Conservation (phyloP, 2,888 invertebrate species). For the Cerastis rubricosa region DNA sequence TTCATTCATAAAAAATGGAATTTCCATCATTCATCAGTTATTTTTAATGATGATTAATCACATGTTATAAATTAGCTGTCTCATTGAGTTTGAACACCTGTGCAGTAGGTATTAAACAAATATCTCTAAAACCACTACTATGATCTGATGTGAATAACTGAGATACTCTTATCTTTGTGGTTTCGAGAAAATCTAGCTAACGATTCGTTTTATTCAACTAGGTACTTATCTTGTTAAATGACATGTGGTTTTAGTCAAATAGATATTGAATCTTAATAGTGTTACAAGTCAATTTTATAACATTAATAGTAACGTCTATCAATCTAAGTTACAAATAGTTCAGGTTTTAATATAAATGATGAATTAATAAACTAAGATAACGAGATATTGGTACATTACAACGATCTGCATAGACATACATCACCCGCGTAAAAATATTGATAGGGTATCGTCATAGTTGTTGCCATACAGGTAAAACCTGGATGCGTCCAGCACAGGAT, state of each 20-base stretch:
- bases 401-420: too few species aligned
- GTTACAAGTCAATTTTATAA: not conserved
- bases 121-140: constrained; percentile 13
- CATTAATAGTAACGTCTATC: not conserved
- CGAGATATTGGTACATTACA: too few species aligned
- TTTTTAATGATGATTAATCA: constrained; percentile 25
- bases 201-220: not conserved
- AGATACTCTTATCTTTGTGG: constrained; percentile 26
- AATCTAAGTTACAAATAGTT: too few species aligned
- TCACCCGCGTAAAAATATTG: too few species aligned
- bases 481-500: too few species aligned
- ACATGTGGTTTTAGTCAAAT: constrained; percentile 14
- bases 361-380: too few species aligned
- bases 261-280: not conserved
- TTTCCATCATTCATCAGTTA: constrained; percentile 1
- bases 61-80: constrained; percentile 12
- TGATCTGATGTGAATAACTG: constrained; percentile 19
- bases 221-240: not conserved
- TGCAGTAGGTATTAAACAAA: constrained; percentile 2
- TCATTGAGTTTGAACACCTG: constrained; percentile 30
- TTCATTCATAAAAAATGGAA: not conserved
- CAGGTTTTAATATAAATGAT: too few species aligned
- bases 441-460: too few species aligned
- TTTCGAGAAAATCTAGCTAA: constrained; percentile 28
- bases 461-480: too few species aligned